Evolutionary conservation across 2,888 invertebrate genomes (phyloP), one percentile per base, ranked within the genome.

Genomic region (Microctonus aethiopoides): DNA sequence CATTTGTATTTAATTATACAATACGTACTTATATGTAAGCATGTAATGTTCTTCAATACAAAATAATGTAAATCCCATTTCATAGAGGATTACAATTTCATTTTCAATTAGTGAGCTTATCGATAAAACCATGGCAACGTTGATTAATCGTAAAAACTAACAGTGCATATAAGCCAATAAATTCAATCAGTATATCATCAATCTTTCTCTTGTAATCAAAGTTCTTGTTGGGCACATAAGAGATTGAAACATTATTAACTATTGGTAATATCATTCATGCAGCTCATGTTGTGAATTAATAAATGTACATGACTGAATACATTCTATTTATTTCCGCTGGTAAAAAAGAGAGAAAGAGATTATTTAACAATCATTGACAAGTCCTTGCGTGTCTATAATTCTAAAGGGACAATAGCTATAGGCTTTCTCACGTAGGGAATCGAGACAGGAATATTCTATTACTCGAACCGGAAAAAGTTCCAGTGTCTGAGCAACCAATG

Each of bases 381-480:
- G 29, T 46, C 32, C 10, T 22, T 26, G 32, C 20, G 34, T 59
- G 36, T 34, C 46, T 46, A 46, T 46, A 46, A 22, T 16, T 34
- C 16, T 2, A 20, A 61, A 20, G 4, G 57, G 24, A 66, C 65
- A 66, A 57, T 66, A 34, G 57, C 16, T 26, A n/a, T 22, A 67
- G 64, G 64, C 67, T 56, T 69, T 62, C 63, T 65, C 72, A 73
- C 73, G 76, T 75, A 72, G 57, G 59, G 64, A 70, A 70, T 77
- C 80, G 76, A 76, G 77, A 69, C 76, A 70, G 70, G 81, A 81
- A 82, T 82, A 81, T 78, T 70, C 76, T 79, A 81, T 77, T 75
- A 74, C 71, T 75, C 72, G 24, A 69, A 75, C 81, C 82, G 82
- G 81, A 82, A 83, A 78, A 80, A 81, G 79, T 80, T 82, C 78